Evolutionary conservation across 1,140 invertebrate species (phyloP).

Genomic region (Sycophila sp.): DNA sequence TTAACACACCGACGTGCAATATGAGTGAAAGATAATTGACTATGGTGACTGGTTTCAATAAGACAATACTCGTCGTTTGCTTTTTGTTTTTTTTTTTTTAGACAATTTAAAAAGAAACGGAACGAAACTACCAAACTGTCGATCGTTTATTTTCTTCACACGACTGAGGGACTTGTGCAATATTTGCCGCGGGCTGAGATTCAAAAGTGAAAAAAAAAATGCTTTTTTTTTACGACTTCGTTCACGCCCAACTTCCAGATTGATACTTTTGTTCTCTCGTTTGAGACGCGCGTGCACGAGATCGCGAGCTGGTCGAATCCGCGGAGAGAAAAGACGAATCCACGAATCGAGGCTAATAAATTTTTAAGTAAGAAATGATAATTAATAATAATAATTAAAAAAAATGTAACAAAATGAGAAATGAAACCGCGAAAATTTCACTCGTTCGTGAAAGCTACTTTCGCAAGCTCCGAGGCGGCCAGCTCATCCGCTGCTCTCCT

Average conservation of each 20-base stretch:
- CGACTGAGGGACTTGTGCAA: slow-evolving; percentile 46
- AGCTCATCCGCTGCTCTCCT: background rate
- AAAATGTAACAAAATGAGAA: background rate
- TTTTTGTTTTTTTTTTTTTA: background rate
- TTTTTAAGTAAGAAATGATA: background rate
- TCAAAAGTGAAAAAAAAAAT: background rate
- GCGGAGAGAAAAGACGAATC: background rate
- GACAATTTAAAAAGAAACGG: background rate
- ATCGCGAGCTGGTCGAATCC: background rate
- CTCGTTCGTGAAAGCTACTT: slow-evolving; percentile 27
- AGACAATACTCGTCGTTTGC: background rate
- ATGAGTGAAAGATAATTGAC: background rate
- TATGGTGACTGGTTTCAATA: background rate
- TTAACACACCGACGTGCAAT: background rate
- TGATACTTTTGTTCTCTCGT: background rate
- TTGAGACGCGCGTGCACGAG: background rate
- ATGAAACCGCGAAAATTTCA: slow-evolving; percentile 1
- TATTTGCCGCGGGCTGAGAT: slow-evolving; percentile 24
- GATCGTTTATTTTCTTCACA: slow-evolving; percentile 1
- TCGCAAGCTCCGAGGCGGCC: background rate
- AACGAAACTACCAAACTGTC: background rate
- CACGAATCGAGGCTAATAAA: slow-evolving; percentile 2
- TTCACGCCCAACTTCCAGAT: background rate
- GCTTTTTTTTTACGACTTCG: background rate
- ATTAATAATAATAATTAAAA: background rate